Evolutionary conservation across 2,888 invertebrate species (phyloP), one percentile per base, ranked within the genome.

Genomic region (Pinctada fucata): DNA sequence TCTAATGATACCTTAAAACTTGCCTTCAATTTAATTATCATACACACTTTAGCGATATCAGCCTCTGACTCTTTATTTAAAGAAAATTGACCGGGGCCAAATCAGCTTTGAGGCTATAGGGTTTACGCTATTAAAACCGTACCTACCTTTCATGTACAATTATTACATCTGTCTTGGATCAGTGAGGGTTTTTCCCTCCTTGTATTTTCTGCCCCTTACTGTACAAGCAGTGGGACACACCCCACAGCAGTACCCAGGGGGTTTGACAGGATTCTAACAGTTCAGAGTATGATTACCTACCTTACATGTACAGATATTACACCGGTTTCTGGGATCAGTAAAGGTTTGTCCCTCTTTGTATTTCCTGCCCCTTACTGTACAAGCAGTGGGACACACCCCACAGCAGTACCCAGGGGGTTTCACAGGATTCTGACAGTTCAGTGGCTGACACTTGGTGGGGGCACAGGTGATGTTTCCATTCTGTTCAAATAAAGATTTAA

Each of bases 301-400:
- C 84, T 84, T 81, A 78, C 91, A 91, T 6, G 85, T 85, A 77
- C 91, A 91, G 63, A 83, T 78, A 58, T 84, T 83, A 76, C 91
- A 91, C 64, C 84, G 80, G 72, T 88, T 86, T 69, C 85, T 83
- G 52, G 87, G 87, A 72, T 87, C 84, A n/a, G 82, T 82, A 77
- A 90, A 90, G 50, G 84, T 85, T 83, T 89, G 86, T 5, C 90
- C 89, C 64, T 89, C 88, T 51, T 82, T 82, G 79, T 89, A 89
- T 48, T 85, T 83, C 49, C 78, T 83, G 16, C 89, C 89, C 64
- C 85, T 86, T 67, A 87, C 82, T 31, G 76, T 77, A 83, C 90
- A 90, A 3, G 84, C 82, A 74, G 82, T 79, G 13, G 86, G 79
- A 81, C 91, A 91, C 31, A 81, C 83, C 4, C 88, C 88, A 77